Percentiles rank a stretch among this genome's conserved stretches.
Conservation (phyloP, 2,888 invertebrate genomes). For the Ecdyonurus torrentis region DNA sequence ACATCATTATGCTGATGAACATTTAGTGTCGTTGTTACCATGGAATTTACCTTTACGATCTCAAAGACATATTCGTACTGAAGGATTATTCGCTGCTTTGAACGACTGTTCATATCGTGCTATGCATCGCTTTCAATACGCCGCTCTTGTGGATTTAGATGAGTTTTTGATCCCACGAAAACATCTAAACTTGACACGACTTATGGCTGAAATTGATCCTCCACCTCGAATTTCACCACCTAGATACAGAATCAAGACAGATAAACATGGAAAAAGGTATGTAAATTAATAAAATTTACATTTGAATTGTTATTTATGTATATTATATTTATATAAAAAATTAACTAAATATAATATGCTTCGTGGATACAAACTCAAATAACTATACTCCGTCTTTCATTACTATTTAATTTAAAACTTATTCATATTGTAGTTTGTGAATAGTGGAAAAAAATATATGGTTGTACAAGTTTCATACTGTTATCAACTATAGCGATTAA, state of each 20-base stretch:
- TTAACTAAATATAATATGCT: too few species aligned
- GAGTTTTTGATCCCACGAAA: constrained; percentile 18
- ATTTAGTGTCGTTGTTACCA: constrained; percentile 16
- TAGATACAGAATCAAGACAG: neutral
- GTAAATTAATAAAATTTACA: too few species aligned
- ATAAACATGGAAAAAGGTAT: neutral
- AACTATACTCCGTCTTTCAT: too few species aligned
- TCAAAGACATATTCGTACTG: constrained; percentile 19
- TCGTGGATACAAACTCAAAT: too few species aligned
- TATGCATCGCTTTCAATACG: constrained; percentile 15
- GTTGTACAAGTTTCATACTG: too few species aligned
- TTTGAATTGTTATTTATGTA: too few species aligned
- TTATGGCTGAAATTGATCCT: neutral
- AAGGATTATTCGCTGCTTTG: constrained; percentile 19
- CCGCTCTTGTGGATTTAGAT: constrained; percentile 19
- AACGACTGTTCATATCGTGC: constrained; percentile 19
- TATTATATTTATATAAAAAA: too few species aligned
- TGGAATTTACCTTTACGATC: constrained; percentile 17
- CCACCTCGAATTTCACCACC: neutral
- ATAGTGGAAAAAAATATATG: too few species aligned
- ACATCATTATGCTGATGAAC: constrained; percentile 13
- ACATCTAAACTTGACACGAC: neutral
- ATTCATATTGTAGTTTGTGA: too few species aligned
- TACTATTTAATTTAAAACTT: too few species aligned
- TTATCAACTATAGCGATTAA: too few species aligned